Evolutionary conservation across 2,113 vertebrate genomes (phyloP), one percentile per base, ranked within the genome.

Genomic region (Gila orcuttii): DNA sequence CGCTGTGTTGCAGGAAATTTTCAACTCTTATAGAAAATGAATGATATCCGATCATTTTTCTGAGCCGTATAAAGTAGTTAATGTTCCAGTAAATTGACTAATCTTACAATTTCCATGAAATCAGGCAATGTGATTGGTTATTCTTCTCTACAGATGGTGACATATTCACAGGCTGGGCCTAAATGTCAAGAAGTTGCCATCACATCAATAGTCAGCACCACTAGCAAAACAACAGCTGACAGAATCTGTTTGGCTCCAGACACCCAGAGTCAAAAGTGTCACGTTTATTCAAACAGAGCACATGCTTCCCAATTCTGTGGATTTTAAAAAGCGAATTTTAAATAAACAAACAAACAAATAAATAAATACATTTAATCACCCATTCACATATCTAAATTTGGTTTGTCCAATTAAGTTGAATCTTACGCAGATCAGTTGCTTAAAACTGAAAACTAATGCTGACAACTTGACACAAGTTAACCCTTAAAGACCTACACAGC

Each of bases 191-290:
- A 28, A 66, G 59, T 25, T 66, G n/a, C 79, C 59, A 81, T 5
- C n/a, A 10, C 39, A 81, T 81, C 36, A 81, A 64, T 21, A 66
- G 59, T 81, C 79, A 47, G 59, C 39, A 81, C 15, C 79, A 31
- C 57, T 79, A 59, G 23, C 33, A 45, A 86, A 83, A 83, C 79
- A 39, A 76, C 87, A 36, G 81, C 76, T 45, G 87, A 89, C 88
- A 83, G 47, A 1, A n/a, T 76, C n/a, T 64, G 59, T 64, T 42
- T 64, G n/a, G 12, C 11, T 78, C 31, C 50, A 78, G 5, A 23
- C 33, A 78, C 52, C 57, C 50, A 15, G 55, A 79, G 33, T 28
- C 78, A 74, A 74, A 74, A n/a, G 12, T 1, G 0, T 13, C 39
- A 47, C n/a, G 6, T 74, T 23, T 42, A n/a, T 23, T 42, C 68